Conservation (phyloP, 1,140 invertebrate genomes). For the Ceratina calcarata region DNA sequence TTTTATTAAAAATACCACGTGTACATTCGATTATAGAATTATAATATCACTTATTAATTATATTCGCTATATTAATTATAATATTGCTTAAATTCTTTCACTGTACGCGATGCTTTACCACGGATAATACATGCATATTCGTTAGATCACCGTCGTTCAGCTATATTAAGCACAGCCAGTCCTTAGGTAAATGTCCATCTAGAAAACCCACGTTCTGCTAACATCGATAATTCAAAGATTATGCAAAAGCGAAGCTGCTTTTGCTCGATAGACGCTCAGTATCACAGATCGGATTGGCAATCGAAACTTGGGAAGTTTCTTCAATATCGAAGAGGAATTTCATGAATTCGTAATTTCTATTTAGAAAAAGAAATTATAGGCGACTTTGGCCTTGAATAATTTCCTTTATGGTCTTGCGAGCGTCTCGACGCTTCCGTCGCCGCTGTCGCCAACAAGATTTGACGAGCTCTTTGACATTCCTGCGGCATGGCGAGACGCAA, state of each 20-base stretch:
- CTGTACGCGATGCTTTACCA: not conserved
- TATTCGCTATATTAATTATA: no score
- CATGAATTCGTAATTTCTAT: no score
- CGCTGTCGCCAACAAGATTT: not conserved
- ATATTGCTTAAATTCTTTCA: no score
- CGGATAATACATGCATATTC: not conserved
- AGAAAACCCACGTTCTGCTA: not conserved
- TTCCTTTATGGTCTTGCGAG: not conserved
- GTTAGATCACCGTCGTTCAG: not conserved
- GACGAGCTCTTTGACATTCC: slow-evolving; percentile 28
- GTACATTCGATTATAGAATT: no score
- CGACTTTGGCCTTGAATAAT: not conserved
- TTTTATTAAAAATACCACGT: no score
- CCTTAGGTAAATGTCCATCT: not conserved
- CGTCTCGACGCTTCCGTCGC: not conserved
- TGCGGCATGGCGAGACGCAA: not conserved
- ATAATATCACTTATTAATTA: no score
- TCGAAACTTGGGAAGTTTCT: no score
- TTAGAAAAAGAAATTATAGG: no score
- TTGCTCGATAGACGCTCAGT: not conserved
- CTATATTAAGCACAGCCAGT: not conserved
- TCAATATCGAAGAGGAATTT: no score
- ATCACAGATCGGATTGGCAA: no score
- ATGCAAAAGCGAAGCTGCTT: not conserved
- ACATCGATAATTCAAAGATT: slow-evolving; percentile 1